Base-by-base conservation (phyloP, 2,888 invertebrate species). In the Chrysodeixis includens region DNA sequence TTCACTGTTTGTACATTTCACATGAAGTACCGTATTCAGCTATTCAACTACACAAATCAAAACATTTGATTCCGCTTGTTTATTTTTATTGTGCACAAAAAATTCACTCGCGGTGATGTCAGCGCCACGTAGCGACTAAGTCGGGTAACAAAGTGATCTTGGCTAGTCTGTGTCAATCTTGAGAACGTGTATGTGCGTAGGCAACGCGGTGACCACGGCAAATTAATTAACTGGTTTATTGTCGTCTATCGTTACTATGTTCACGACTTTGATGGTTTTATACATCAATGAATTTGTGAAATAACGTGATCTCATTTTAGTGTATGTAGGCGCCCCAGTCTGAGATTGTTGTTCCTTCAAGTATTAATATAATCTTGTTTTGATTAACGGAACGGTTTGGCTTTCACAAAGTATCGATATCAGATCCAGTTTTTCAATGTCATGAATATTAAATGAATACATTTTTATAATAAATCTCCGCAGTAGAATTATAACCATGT, bases 191-290 rank as follows among this genome's bases (percentile, higher is more conserved):
- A 20, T 52, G 64, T 46, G 56, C 16, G 4, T 71, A 75, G 46
- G 61, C 61, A 40, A 63, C 68, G 57, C 32, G 32, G 46, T 44
- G 60, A 32, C 44, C 62, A 56, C 63, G 49, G 51, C 61, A 62
- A 81, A 78, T 78, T 78, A 78, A 81, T 81, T 80, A 78, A 61
- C 78, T 64, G 58, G 72, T 78, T 81, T 81, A 81, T 78, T 74
- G 71, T 63, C 75, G 59, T 54, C 56, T 52, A 66, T 66, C 71
- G 66, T 78, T 64, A 65, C 61, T 64, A 46, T 56, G 66, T 54
- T 69, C 56, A 56, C 60, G 66, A 66, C 61, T 66, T 81, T 57
- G 60, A 70, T 62, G 55, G 62, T 74, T 60, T 65, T 66, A 63
- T 71, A 56, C 54, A 60, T 59, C 69, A 80, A 68, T 66, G 66